These are phyloP conservation scores for Sphaeramia orbicularis DNA, from an alignment of 2,797 vertebrate genomes.

Conservation along the genomic window DNA sequence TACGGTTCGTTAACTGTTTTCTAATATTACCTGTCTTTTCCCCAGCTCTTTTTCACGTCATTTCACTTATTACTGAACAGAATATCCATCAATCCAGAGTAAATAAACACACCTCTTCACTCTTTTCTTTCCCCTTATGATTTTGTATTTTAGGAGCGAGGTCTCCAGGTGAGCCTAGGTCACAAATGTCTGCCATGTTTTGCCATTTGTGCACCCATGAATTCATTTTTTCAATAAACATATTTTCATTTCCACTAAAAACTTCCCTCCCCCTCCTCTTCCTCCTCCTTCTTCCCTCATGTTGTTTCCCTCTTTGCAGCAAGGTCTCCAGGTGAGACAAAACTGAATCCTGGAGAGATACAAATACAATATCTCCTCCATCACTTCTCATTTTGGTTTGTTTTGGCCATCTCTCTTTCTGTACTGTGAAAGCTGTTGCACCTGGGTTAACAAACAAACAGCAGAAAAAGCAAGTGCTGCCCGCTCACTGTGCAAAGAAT, in stretches of 20 bases:
- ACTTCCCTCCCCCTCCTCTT: no score
- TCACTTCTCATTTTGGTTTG: constrained; percentile 19
- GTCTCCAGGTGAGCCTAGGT: constrained; percentile 85
- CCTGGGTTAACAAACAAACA: constrained; percentile 27
- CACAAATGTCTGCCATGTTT: constrained; percentile 54
- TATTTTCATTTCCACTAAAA: constrained; percentile 50
- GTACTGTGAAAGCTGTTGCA: constrained; percentile 13
- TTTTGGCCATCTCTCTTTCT: constrained; percentile 6
- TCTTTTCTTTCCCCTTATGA: constrained; percentile 62
- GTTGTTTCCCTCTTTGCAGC: constrained; percentile 68
- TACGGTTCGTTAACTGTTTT: constrained; percentile 3
- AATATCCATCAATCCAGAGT: constrained; percentile 20
- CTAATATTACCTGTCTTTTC: constrained; percentile 44
- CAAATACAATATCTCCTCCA: constrained; percentile 54
- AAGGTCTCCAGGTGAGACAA: constrained; percentile 82
- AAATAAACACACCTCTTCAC: constrained; percentile 46
- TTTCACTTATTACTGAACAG: constrained; percentile 47
- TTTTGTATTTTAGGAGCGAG: constrained; percentile 73
- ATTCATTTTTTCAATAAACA: constrained; percentile 27
- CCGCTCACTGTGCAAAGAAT: constrained; percentile 33
- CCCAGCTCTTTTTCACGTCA: constrained; percentile 20
- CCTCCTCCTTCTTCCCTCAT: no score
- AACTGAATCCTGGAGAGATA: constrained; percentile 67
- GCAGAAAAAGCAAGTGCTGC: constrained; percentile 67
- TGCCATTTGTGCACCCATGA: constrained; percentile 31